phyloP scores from a whole-genome alignment of 2,888 invertebrate genomes.

The Altica lythri region DNA sequence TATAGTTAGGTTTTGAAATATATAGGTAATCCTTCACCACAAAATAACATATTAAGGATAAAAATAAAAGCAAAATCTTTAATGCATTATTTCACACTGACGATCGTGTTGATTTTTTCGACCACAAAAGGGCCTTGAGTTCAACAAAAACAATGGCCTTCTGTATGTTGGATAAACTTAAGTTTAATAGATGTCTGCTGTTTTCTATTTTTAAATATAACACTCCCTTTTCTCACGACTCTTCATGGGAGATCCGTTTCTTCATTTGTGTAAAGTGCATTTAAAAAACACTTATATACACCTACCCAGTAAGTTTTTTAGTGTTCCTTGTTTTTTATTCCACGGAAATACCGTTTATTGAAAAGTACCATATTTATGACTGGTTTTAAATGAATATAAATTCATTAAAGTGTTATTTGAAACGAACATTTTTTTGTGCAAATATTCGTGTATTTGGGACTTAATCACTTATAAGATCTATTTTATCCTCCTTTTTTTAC shows the following conservation, averaged over 20 bases:
- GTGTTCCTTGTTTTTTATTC: too few species aligned
- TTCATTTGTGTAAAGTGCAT: neutral
- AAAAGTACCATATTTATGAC: too few species aligned
- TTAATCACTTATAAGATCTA: too few species aligned
- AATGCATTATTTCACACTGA: conserved; percentile 21
- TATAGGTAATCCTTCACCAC: too few species aligned
- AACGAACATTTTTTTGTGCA: too few species aligned
- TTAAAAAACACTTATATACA: neutral
- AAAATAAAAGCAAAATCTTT: conserved; percentile 6
- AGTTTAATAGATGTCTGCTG: neutral
- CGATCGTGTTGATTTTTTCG: conserved; percentile 14
- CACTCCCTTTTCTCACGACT: neutral
- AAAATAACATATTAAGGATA: conserved; percentile 1
- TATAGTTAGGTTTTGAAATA: too few species aligned
- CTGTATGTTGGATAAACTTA: conserved; percentile 5
- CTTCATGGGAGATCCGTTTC: conserved; percentile 7
- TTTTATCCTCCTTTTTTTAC: too few species aligned
- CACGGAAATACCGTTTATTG: too few species aligned
- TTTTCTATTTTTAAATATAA: neutral
- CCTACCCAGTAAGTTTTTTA: too few species aligned
- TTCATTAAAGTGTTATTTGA: too few species aligned
- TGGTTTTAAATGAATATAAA: too few species aligned
- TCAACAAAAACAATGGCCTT: conserved; percentile 13
- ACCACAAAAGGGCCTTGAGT: conserved; percentile 23
- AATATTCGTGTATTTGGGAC: too few species aligned